phyloP scores from a whole-genome alignment of 2,113 vertebrate species.

The Willisornis vidua region DNA sequence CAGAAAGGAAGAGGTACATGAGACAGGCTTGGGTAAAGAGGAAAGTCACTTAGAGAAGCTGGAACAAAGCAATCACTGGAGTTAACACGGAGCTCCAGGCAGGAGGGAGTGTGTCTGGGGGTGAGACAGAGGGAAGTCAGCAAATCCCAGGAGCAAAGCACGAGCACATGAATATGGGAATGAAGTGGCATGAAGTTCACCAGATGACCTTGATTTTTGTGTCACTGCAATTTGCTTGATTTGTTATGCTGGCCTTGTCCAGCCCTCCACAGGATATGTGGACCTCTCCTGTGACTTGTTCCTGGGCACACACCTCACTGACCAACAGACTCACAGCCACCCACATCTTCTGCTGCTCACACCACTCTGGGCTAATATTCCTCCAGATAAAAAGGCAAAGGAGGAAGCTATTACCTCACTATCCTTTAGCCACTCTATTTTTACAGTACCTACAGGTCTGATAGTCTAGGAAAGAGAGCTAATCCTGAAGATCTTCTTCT shows the following conservation, averaged over 20 bases:
- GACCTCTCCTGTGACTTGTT: not conserved
- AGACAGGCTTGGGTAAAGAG: not conserved
- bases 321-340: not conserved
- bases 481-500: not conserved
- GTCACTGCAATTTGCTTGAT: not conserved
- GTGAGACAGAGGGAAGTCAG: not conserved
- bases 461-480: not conserved
- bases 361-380: not conserved
- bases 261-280: rapidly evolving
- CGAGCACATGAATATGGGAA: not conserved
- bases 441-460: not conserved
- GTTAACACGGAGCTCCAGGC: not conserved
- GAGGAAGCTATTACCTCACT: not conserved
- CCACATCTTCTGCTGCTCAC: not conserved
- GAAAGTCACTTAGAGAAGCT: not conserved
- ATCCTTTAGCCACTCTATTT: not conserved
- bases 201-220: not conserved
- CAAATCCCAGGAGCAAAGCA: not conserved
- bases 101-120: not conserved
- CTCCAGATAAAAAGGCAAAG: not conserved
- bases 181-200: not conserved
- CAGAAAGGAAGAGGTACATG: not conserved
- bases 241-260: not conserved
- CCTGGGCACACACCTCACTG: not conserved
- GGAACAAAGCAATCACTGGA: not conserved